Conservation (phyloP, 2,888 invertebrate genomes). For the Allacma fusca region DNA sequence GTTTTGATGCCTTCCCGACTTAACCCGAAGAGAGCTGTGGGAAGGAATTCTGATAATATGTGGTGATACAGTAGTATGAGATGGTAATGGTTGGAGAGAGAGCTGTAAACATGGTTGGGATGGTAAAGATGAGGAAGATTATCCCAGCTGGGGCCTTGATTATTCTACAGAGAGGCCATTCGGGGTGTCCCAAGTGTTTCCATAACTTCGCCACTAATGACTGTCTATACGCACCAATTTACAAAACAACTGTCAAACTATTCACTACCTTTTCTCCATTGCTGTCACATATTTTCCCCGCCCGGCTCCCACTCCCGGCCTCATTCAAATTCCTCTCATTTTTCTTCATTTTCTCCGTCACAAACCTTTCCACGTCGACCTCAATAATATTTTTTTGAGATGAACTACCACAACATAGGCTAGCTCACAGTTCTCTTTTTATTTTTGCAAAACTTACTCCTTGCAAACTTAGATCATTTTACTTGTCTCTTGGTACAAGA, state of each 20-base stretch:
- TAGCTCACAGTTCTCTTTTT: no score
- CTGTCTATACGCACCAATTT: conserved; percentile 43
- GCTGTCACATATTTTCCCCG: not conserved
- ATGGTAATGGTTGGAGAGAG: not conserved
- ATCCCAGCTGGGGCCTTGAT: conserved; percentile 46
- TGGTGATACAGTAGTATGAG: not conserved
- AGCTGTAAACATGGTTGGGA: no score
- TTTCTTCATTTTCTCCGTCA: not conserved
- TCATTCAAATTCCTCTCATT: not conserved
- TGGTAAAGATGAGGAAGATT: conserved; percentile 19
- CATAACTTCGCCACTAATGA: conserved; percentile 46
- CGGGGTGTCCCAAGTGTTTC: conserved; percentile 45
- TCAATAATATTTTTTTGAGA: no score
- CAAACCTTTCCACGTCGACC: no score
- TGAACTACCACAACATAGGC: no score
- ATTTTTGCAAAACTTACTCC: no score
- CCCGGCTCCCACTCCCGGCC: no score
- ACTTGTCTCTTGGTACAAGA: no score
- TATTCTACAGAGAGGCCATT: conserved; percentile 39
- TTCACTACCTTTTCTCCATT: conserved; percentile 1
- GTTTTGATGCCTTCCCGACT: no score
- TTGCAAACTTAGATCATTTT: no score
- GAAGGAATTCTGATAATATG: not conserved
- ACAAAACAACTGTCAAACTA: conserved; percentile 43
- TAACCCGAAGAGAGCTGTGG: no score